These are phyloP conservation scores for Blastomussa wellsi DNA, from an alignment of 92 coral and sea anemone genomes.

Conservation along the genomic window DNA sequence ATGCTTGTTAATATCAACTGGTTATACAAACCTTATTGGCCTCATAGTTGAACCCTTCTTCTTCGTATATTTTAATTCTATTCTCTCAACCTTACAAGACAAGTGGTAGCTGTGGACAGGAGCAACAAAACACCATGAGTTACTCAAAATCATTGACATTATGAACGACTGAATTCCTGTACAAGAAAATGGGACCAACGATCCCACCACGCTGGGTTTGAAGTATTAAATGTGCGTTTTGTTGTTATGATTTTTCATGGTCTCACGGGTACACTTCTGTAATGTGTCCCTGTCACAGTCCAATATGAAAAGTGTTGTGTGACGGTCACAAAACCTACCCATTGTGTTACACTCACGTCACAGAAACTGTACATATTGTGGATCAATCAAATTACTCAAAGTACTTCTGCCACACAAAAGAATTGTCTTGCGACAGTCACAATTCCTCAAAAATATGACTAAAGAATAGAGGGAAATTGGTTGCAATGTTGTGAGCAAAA, in stretches of 20 bases:
- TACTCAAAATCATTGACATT: background rate
- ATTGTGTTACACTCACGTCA: too few relatives aligned
- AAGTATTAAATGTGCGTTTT: too few relatives aligned
- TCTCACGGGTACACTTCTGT: background rate
- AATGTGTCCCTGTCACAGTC: background rate
- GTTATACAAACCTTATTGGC: conserved; percentile 26
- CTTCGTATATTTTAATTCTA: conserved; percentile 29
- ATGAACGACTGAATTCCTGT: background rate
- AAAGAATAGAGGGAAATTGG: too few relatives aligned
- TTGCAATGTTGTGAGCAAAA: too few relatives aligned
- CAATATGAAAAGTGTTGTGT: too few relatives aligned
- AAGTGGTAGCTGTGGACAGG: conserved; percentile 23
- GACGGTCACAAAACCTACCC: too few relatives aligned
- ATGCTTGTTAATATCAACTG: too few relatives aligned
- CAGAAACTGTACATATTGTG: too few relatives aligned
- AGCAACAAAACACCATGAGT: background rate
- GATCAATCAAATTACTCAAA: too few relatives aligned
- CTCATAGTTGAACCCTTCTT: conserved; percentile 6
- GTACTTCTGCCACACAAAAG: background rate
- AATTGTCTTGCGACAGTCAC: too few relatives aligned
- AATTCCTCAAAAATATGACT: too few relatives aligned
- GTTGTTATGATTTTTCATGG: background rate
- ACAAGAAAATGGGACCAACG: background rate
- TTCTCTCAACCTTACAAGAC: conserved; percentile 41
- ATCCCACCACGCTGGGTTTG: too few relatives aligned